Evolutionary conservation across 2,113 vertebrate species (phyloP), one percentile per base, ranked within the genome.

Genomic region (Nyctereutes procyonoides): DNA sequence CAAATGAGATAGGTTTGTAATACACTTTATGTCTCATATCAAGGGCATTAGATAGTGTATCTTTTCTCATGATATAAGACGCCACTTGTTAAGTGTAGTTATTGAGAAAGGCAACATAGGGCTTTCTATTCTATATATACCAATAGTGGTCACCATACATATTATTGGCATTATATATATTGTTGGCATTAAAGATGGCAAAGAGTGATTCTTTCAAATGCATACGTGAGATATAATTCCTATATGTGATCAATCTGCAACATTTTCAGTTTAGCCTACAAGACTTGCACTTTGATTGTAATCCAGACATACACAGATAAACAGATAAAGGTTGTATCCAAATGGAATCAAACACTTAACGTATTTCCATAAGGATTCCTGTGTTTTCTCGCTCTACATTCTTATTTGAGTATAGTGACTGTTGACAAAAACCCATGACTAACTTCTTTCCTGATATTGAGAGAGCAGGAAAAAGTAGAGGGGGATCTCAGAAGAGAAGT

Each of bases 31-130:
- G 32, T 22, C 38, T 80, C n/a, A 73, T 30, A 56, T 93, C 15
- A 56, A 80, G 32, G 32, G 88, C 48, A 91, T 90, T 48, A 91
- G 55, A 77, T 9, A 55, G 17, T 22, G 0, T 88, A 35, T 69
- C 32, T 86, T 87, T 85, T 94, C 60, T 62, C 32, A 56, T 92
- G 17, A 60, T 65, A 87, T 71, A 81, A 97, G 96, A 96, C 81
- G 38, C 24, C 63, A 17, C 11, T 85, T 62, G 65, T 92, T 80
- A 92, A 77, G 76, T 48, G 28, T 67, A 94, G 38, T 92, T 93
- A 82, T 74, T 85, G 53, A 81, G 55, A 97, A 48, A 97, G 20
- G 53, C 5, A 87, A 83, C 10, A 38, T 19, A 73, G 20, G 13
- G 30, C 4, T 95, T 95, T 80, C 22, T 84, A 53, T 82, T 83